Evolutionary conservation across 2,113 vertebrate species (phyloP).

Genomic region (Aptenodytes patagonicus): DNA sequence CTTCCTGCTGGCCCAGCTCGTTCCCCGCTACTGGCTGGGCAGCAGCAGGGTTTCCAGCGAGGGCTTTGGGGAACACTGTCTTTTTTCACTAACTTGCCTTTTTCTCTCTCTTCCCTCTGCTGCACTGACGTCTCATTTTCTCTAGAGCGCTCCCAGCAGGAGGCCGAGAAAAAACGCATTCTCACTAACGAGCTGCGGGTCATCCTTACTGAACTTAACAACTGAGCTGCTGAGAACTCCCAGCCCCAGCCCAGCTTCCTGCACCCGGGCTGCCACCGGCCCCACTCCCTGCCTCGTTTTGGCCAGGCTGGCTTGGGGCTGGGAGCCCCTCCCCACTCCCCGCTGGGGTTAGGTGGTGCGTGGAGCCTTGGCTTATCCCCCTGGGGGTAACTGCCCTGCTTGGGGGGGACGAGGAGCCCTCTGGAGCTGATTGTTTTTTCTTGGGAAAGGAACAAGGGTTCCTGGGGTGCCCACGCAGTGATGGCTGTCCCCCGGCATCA

Average conservation of each 20-base stretch:
- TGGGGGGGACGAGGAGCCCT: background rate
- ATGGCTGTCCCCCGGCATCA: background rate
- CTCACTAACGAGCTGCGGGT: constrained; percentile 52
- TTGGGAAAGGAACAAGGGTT: background rate
- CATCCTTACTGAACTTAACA: constrained; percentile 58
- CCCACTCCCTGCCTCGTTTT: background rate
- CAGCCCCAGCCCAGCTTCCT: background rate
- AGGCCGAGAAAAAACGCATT: constrained; percentile 50
- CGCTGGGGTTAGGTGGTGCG: background rate
- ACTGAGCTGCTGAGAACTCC: background rate
- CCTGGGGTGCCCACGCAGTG: background rate
- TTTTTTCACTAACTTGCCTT: constrained; percentile 47
- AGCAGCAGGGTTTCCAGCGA: background rate
- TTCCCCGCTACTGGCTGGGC: background rate
- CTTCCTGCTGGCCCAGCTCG: background rate
- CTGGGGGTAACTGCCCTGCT: background rate
- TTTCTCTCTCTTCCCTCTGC: constrained; percentile 20
- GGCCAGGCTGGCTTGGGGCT: background rate
- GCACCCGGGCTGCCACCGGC: background rate
- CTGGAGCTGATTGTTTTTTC: background rate
- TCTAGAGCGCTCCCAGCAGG: constrained; percentile 45
- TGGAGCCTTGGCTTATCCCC: background rate
- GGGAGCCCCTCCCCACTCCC: background rate
- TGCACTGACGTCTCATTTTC: background rate
- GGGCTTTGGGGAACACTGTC: background rate